Base-by-base conservation (phyloP, 2,888 invertebrate genomes). In the Phyllotreta striolata region DNA sequence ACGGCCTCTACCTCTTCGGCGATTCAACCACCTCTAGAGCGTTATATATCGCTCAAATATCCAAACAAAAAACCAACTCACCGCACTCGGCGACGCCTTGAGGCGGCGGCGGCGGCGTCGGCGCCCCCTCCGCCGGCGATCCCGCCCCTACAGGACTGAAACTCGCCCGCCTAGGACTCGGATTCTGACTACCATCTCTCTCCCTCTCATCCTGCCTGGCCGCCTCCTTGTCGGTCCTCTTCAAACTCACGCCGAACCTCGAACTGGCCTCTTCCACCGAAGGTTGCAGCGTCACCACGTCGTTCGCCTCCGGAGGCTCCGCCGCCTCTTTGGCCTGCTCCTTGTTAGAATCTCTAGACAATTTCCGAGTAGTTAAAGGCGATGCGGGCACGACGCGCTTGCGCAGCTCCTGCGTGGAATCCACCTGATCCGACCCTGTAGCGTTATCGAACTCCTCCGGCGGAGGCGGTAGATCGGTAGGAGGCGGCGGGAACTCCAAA, bases 401-500 rank as follows among this genome's bases (percentile, higher is more conserved):
- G 70, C 73, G 77, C 38, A 79, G 60, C 69, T 79, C 79, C 6
- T 77, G 69, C 1, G 73, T 72, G 40, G 76, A 75, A 63, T 80
- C 78, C 12, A 76, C 72, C 41, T 74, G 67, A 52, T 78, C 78
- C 4, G 73, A 65, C 8, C 68, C 68, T n/a, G n/a, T n/a, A 4
- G 65, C 38, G n/a, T 80, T 82, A 52, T 82, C 81, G 72, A 85
- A 83, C 62, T 89, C 89, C 75, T 89, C 90, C 0, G 91, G 89
- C 0, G 92, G 92, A 12, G 93, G 93, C 1, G 92, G 92, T 55
- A 91, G 81, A 75, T 91, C 92, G 4, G 89, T 84, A 0, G 93
- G 93, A 0, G 93, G 94, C 12, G 94, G 94, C 0, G 94, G 94
- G 81, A 94, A 94, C 79, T 95, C 94, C 37, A 95, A 84, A 78